Base-by-base conservation (phyloP, 2,113 vertebrate genomes). In the Oxygymnocypris stewartii region DNA sequence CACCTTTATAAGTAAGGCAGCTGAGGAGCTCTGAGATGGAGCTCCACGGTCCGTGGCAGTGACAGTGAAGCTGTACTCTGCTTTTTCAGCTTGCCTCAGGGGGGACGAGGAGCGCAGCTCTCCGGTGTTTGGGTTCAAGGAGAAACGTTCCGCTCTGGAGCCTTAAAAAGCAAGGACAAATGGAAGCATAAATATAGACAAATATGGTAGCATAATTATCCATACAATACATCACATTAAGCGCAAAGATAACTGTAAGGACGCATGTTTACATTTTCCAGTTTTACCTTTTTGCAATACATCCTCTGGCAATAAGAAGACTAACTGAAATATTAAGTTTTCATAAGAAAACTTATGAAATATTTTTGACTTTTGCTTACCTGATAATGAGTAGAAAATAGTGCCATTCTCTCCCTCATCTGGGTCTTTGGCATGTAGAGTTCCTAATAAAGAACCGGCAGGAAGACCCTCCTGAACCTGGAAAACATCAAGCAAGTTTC, bases 341-440 rank as follows among this genome's bases (percentile, higher is more conserved):
- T 31, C 28, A 31, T 31, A 31, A 31, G 28, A 54, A 73, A 28
- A 69, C 16, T 4, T 35, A n/a, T 20, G 4, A 79, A 13, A 79
- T 42, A 63, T 31, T 71, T 11, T 37, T 11, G 82, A 73, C 20
- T 51, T 42, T 85, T 18, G 57, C 84, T 6, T 93, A 98, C 98
- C 98, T 91, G 93, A 95, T 84, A 99, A 89, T 0, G 95, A 96
- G 93, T 98, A 99, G 83, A 91, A 90, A 78, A 99, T 87, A 6
- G 98, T 99, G 23, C 97, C 97, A 0, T 99, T 99, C 92, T 99
- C 98, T 12, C 97, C 97, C 83, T 98, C 97, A 0, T 99, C 98
- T 0, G 96, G 95, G 87, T 99, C 98, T 91, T 96, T 98, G 86
- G 98, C 98, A 42, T 96, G 95, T 77, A 99, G 71, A 6, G 95